Evolutionary conservation across 2,888 invertebrate genomes (phyloP), one percentile per base, ranked within the genome.

Genomic region (Zele albiditarsus): DNA sequence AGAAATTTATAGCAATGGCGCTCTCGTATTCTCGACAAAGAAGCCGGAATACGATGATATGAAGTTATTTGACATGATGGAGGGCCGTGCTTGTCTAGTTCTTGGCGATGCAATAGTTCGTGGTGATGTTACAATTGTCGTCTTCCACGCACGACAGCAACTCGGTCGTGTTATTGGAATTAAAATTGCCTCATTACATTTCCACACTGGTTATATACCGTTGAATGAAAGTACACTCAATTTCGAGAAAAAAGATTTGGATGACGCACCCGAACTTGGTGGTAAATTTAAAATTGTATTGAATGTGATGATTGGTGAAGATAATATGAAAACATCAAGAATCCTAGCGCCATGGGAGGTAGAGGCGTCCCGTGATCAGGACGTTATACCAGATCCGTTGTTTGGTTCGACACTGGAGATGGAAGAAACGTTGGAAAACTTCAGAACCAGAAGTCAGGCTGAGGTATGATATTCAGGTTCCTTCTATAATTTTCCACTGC

Each of bases 1-100:
- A 73, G 98, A 98, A 90, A 93, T 98, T 28, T 97, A 94, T 89
- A 95, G 95, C 85, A 97, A 97, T 85, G 97, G 97, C 81, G 93
- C 96, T 71, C 91, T 96, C 83, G 90, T 90, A 94, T 81, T 94
- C 94, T 94, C 95, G 0, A 97, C 98, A 0, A 91, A 95, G 76
- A 95, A 85, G 10, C 78, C 95, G 85, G 97, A 97, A 78, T 98
- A 98, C 87, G 98, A 98, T 82, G 93, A 94, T 84, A 94, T 98
- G 92, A 93, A 94, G 90, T 90, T 94, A 60, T 94, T 92, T 84
- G 92, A 92, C 74, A 92, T 94, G 84, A 91, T 92, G 73, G 94
- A 95, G 83, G 94, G 94, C 79, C 95, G 94, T 91, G 94, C 94
- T 86, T 86, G 86, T 31, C 69, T 88, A 53, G 81, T 85, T 4